Percentiles rank a stretch among this genome's conserved stretches.
phyloP scores from a whole-genome alignment of 1,140 invertebrate genomes.

The Sitophilus oryzae region DNA sequence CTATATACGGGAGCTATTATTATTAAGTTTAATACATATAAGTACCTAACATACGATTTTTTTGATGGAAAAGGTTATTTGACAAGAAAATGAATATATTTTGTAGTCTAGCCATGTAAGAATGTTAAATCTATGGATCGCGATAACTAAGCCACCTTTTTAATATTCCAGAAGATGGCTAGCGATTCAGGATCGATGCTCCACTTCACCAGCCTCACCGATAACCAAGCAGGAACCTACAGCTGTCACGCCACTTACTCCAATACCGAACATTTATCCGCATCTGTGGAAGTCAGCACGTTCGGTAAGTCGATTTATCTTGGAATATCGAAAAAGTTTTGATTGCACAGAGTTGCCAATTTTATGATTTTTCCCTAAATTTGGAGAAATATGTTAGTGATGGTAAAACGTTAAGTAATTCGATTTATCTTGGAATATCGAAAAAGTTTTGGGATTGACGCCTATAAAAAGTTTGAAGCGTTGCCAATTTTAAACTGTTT shows the following conservation, averaged over 20 bases:
- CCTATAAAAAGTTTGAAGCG: not conserved
- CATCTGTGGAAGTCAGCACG: slow-evolving; percentile 63
- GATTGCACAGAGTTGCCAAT: not conserved
- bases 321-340: not conserved
- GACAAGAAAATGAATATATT: too few species aligned
- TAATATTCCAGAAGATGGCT: slow-evolving; percentile 27
- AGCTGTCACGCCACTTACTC: slow-evolving; percentile 76
- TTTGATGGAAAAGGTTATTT: too few species aligned
- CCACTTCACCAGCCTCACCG: slow-evolving; percentile 67
- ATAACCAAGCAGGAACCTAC: slow-evolving; percentile 73
- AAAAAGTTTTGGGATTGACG: slow-evolving; percentile 5
- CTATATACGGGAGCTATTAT: too few species aligned
- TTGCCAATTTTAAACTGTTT: not conserved
- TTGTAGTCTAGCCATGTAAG: too few species aligned
- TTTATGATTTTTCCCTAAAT: not conserved
- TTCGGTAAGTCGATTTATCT: slow-evolving; percentile 56
- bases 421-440: too few species aligned
- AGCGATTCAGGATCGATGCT: slow-evolving; percentile 56
- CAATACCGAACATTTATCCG: slow-evolving; percentile 55
- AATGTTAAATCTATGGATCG: too few species aligned
- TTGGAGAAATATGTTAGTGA: too few species aligned
- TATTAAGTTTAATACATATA: too few species aligned
- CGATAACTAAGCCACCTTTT: too few species aligned
- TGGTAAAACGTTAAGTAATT: too few species aligned
- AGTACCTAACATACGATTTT: too few species aligned